Evolutionary conservation across 2,797 vertebrate genomes (phyloP).

Genomic region (Macroramphosus scolopax): DNA sequence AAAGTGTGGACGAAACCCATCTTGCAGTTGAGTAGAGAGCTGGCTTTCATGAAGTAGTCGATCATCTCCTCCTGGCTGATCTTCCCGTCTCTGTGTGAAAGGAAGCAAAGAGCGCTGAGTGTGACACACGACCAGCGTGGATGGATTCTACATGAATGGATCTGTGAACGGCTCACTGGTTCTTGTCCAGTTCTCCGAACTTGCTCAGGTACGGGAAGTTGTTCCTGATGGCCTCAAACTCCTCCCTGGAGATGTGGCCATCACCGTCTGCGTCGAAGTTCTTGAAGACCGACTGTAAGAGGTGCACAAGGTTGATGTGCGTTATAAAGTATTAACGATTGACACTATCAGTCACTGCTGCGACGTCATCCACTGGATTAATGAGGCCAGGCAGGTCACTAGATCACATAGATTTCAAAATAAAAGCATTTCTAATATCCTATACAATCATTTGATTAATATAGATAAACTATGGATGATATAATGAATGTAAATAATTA

Average conservation of each 20-base stretch:
- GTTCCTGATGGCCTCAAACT: slow-evolving; percentile 86
- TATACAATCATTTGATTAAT: no score
- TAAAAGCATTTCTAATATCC: no score
- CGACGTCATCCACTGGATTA: no score
- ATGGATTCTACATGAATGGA: no score
- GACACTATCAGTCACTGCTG: no score
- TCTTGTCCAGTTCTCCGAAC: slow-evolving; percentile 80
- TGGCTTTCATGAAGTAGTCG: slow-evolving; percentile 86
- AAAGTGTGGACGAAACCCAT: slow-evolving; percentile 87
- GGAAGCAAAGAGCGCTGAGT: slow-evolving; percentile 6
- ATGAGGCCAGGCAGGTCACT: no score
- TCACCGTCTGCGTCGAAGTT: slow-evolving; percentile 87
- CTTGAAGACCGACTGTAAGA: slow-evolving; percentile 85
- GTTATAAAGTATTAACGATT: no score
- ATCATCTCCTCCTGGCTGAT: slow-evolving; percentile 87
- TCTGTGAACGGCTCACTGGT: slow-evolving; percentile 63
- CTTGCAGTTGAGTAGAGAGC: slow-evolving; percentile 87
- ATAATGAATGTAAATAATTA: no score
- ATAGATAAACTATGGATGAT: no score
- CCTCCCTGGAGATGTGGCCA: slow-evolving; percentile 86
- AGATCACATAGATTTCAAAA: no score
- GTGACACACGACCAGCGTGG: accelerated
- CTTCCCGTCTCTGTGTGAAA: slow-evolving; percentile 71
- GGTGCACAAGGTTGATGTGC: no score
- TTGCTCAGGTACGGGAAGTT: slow-evolving; percentile 90